A percentile compares a stretch with the other conserved stretches of the same genome.
Evolutionary conservation across 2,113 vertebrate species (phyloP).

Genomic region (Procavia capensis): DNA sequence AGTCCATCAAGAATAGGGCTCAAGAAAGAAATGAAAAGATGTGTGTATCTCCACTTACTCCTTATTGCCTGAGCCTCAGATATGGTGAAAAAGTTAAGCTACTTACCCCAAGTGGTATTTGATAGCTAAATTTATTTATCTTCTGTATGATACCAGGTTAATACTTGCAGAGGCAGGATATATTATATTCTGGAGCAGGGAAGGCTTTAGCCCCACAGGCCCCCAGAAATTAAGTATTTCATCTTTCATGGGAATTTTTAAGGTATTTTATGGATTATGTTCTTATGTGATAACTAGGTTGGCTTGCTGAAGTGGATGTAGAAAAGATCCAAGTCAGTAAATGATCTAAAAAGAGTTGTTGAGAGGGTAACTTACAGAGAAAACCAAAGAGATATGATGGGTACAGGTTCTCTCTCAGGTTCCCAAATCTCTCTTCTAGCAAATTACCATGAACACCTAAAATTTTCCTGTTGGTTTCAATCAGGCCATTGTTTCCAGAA

Average conservation of each 20-base stretch:
- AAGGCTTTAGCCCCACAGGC: not conserved
- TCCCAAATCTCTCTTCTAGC: constrained; percentile 12
- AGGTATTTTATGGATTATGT: not conserved
- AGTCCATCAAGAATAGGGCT: constrained; percentile 58
- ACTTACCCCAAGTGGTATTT: constrained; percentile 53
- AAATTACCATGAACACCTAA: constrained; percentile 21
- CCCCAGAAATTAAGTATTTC: not conserved
- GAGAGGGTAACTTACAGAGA: not conserved
- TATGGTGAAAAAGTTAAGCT: constrained; percentile 71
- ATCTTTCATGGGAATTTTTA: constrained; percentile 39
- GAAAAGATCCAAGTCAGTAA: not conserved
- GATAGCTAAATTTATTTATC: constrained; percentile 64
- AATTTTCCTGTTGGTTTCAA: not conserved
- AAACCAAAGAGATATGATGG: not conserved
- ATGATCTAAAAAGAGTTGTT: not conserved
- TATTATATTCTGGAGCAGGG: not conserved
- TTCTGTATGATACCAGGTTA: constrained; percentile 47
- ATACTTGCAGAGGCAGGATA: not conserved
- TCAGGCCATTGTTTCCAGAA: constrained; percentile 1
- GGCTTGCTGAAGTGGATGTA: constrained; percentile 48
- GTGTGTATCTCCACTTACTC: constrained; percentile 53
- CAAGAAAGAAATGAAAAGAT: constrained; percentile 74
- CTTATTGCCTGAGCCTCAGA: constrained; percentile 62
- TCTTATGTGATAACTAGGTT: constrained; percentile 5
- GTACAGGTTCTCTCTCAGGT: not conserved